Base-by-base conservation (phyloP, 2,888 invertebrate genomes). In the Ophonus ardosiacus region DNA sequence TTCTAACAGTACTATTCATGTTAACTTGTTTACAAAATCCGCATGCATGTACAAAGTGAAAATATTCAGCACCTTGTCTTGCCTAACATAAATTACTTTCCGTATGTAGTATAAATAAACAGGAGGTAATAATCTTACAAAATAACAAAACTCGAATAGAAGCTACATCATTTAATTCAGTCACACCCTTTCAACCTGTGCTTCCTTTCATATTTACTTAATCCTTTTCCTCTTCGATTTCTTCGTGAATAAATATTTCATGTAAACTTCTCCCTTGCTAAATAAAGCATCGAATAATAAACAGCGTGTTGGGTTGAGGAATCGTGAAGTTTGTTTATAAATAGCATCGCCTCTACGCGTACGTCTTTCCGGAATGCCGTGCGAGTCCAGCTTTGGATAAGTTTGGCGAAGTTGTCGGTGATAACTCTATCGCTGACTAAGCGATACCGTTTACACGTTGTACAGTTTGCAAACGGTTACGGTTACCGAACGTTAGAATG, bases 381-480 rank as follows among this genome's bases (percentile, higher is more conserved):
- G 6, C 43, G 18, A 43, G 71, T 74, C 21, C 71, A 17, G 40
- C 31, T 68, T 31, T 6, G 3, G 31, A 3, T 31, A 68, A 74
- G 71, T 74, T 74, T 74, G 17, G 7, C 17, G 18, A 43, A 74
- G 71, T 68, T 68, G 17, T 15, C n/a, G 43, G 15, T 24, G 31
- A 31, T 38, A 68, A 68, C 68, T 68, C 68, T n/a, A 68, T 68
- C 38, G 68, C 68, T 68, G 68, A 68, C 68, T 68, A 68, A 74
- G 40, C 43, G 71, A 74, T 74, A 74, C 71, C 71, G 71, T 43
- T 74, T 74, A 74, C 71, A 51, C 43, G 43, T 10, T 13, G 43
- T 13, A 13, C 43, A 10, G 43, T 51, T 51, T 13, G 43, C 13
- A 10, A 51, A 51, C 43, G 5, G 31, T 31, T 31, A 51, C 71